phyloP scores from a whole-genome alignment of 2,888 invertebrate genomes.

The Drosophila stalkeri region DNA sequence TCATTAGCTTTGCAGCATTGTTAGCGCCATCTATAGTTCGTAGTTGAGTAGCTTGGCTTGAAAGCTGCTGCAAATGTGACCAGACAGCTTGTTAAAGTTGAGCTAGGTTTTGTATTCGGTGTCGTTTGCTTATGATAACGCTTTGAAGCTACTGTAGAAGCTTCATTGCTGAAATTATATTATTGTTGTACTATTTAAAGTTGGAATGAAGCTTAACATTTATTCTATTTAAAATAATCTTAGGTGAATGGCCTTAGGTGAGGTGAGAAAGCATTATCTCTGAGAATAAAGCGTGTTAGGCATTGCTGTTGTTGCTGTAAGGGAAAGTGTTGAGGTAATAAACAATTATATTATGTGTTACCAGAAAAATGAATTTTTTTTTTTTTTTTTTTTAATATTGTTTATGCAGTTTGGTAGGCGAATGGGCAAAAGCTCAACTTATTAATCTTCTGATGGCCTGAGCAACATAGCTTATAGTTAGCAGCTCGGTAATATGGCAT shows the following conservation, averaged over 20 bases:
- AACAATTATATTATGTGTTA: not conserved
- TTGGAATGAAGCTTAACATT: not conserved
- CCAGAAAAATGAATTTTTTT: not conserved
- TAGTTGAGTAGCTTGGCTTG: constrained; percentile 16
- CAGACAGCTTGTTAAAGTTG: constrained; percentile 13
- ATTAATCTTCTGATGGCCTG: too few relatives aligned
- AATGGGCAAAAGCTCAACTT: not conserved
- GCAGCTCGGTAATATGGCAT: not conserved
- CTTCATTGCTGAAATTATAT: not conserved
- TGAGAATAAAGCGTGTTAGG: not conserved
- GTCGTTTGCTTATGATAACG: constrained; percentile 2
- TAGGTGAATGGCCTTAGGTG: not conserved
- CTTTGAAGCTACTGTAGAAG: constrained; percentile 14
- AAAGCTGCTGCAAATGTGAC: constrained; percentile 50
- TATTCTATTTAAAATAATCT: not conserved
- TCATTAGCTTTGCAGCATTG: not conserved
- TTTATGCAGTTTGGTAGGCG: not conserved
- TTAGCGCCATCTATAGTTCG: constrained; percentile 59
- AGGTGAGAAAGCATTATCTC: too few relatives aligned
- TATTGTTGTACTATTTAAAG: not conserved
- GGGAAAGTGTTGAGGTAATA: not conserved
- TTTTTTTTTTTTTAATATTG: not conserved
- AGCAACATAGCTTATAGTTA: not conserved
- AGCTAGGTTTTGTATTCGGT: constrained; percentile 24
- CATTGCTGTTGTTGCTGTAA: not conserved